A percentile compares a stretch with the other conserved stretches of the same genome.
These are phyloP conservation scores for Lates japonicus DNA, from an alignment of 2,797 vertebrate species.

Conservation along the genomic window DNA sequence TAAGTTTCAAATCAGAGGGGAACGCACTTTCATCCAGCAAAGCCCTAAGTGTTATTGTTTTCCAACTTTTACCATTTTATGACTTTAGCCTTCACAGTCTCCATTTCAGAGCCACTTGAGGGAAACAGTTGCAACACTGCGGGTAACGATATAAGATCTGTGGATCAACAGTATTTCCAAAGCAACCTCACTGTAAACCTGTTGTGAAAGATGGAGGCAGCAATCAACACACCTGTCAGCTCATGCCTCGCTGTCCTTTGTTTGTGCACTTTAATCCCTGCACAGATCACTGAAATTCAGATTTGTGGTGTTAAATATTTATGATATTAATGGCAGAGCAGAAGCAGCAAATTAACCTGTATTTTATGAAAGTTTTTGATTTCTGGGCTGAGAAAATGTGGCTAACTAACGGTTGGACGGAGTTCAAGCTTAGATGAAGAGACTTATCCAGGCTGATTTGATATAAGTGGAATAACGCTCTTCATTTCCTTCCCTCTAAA, in stretches of 20 bases:
- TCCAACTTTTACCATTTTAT: not conserved
- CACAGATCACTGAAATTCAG: not conserved
- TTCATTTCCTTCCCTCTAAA: not conserved
- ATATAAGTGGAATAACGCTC: not conserved
- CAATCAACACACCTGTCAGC: conserved; percentile 33
- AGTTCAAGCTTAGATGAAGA: not conserved
- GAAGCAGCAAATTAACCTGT: not conserved
- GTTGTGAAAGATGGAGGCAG: conserved; percentile 50
- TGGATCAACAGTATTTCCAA: not conserved
- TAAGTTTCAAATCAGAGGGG: no score
- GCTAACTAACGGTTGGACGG: not conserved
- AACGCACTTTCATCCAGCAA: no score
- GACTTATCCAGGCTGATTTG: not conserved
- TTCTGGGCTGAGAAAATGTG: not conserved
- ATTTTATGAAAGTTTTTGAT: not conserved
- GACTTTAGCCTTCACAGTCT: not conserved
- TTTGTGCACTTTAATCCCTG: not conserved
- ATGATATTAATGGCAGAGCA: not conserved
- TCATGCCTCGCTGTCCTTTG: not conserved
- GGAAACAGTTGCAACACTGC: conserved; percentile 32
- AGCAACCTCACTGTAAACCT: conserved; percentile 5
- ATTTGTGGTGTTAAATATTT: not conserved
- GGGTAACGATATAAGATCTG: not conserved
- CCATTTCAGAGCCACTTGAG: conserved; percentile 9
- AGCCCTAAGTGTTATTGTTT: no score